Percentiles rank a stretch among this genome's conserved stretches.
Conservation (phyloP, 2,797 vertebrate species). For the Spheniscus humboldti region DNA sequence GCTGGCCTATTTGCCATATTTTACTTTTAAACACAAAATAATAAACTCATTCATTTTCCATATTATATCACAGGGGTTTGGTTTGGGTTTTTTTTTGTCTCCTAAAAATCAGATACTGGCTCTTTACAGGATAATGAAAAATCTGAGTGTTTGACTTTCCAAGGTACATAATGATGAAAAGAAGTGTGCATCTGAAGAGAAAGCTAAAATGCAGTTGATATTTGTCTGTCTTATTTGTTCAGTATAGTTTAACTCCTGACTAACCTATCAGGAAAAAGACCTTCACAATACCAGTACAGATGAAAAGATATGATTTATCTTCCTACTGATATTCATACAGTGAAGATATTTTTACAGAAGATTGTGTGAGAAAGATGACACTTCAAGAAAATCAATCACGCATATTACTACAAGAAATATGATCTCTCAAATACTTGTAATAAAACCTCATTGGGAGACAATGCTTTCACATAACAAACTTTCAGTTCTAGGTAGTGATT, state of each 20-base stretch:
- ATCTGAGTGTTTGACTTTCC: background rate
- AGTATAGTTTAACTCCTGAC: background rate
- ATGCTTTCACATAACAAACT: background rate
- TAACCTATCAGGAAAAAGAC: background rate
- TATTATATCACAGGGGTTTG: background rate
- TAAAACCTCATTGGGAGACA: background rate
- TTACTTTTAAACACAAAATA: background rate
- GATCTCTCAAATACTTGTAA: background rate
- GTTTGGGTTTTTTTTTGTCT: background rate
- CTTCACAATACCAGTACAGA: background rate
- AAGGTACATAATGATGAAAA: background rate
- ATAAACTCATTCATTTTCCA: background rate
- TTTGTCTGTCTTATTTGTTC: background rate
- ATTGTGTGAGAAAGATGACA: background rate
- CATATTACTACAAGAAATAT: background rate
- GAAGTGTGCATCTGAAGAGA: background rate
- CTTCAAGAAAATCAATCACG: slow-evolving; percentile 9
- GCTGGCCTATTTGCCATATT: background rate
- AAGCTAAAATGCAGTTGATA: background rate
- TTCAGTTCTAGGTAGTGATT: background rate
- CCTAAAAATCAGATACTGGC: background rate
- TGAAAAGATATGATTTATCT: slow-evolving; percentile 5
- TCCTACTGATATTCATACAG: background rate
- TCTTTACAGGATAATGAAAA: background rate
- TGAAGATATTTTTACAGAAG: background rate